Evolutionary conservation across 1,140 invertebrate genomes (phyloP).

Genomic region (Pomacea maculata): DNA sequence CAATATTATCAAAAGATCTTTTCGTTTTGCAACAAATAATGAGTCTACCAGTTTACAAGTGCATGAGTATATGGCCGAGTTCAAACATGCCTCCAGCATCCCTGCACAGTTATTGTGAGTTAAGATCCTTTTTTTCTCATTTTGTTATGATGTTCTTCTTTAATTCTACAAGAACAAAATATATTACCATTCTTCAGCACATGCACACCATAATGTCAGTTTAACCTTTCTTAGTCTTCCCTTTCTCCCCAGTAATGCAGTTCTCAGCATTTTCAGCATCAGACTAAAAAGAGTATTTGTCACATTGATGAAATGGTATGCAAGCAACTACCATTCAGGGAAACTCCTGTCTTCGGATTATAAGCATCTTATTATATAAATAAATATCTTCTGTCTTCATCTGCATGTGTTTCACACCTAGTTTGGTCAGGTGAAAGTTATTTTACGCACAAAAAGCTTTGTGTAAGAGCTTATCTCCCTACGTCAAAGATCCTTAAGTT

Average conservation of each 20-base stretch:
- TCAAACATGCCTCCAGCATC: conserved; percentile 83
- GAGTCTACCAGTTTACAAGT: conserved; percentile 90
- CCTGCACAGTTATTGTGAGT: conserved; percentile 90
- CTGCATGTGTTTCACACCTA: no score
- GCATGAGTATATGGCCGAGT: conserved; percentile 93
- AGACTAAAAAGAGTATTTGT: no score
- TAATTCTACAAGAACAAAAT: background rate
- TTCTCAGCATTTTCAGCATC: background rate
- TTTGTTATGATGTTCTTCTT: background rate
- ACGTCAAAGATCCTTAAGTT: no score
- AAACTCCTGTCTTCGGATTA: no score
- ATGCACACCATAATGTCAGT: background rate
- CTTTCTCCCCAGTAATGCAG: background rate
- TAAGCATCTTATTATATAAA: no score
- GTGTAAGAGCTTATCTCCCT: no score
- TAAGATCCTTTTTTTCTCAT: conserved; percentile 17
- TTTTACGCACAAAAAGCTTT: no score
- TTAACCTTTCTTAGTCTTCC: background rate
- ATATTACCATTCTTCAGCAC: background rate
- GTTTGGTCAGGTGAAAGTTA: no score
- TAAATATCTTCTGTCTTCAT: no score
- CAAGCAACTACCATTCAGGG: no score
- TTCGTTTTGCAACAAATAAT: conserved; percentile 86
- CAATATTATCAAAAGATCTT: conserved; percentile 83
- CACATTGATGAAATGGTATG: no score